These are phyloP conservation scores for Corythoichthys intestinalis DNA, from an alignment of 2,113 vertebrate species.

Conservation along the genomic window DNA sequence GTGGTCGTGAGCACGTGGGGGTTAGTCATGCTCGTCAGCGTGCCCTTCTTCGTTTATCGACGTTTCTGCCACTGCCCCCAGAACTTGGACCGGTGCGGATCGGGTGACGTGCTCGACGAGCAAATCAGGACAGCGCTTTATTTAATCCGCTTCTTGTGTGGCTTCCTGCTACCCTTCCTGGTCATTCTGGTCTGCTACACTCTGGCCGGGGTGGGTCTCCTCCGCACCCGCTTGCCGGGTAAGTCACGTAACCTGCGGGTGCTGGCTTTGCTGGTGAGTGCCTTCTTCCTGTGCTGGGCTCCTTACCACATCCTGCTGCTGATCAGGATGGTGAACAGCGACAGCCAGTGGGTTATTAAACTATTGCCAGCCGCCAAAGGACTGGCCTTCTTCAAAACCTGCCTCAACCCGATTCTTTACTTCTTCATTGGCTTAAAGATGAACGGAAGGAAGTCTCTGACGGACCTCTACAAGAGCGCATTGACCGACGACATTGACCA, in stretches of 20 bases:
- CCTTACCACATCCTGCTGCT: slow-evolving; percentile 74
- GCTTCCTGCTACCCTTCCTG: slow-evolving; percentile 72
- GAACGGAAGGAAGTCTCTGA: slow-evolving; percentile 46
- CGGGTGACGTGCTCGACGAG: slow-evolving; percentile 37
- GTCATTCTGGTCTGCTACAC: slow-evolving; percentile 69
- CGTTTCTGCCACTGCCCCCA: slow-evolving; percentile 39
- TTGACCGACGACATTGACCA: slow-evolving; percentile 47
- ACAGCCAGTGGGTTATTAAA: slow-evolving; percentile 45
- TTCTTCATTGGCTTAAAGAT: slow-evolving; percentile 72
- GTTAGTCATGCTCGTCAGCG: slow-evolving; percentile 43
- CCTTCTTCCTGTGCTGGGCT: slow-evolving; percentile 77
- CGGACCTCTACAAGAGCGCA: slow-evolving; percentile 49
- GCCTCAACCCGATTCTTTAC: slow-evolving; percentile 75
- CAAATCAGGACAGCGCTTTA: slow-evolving; percentile 29
- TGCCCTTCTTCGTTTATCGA: slow-evolving; percentile 60
- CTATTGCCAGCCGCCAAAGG: slow-evolving; percentile 56
- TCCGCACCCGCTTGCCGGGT: slow-evolving; percentile 46
- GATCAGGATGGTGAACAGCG: slow-evolving; percentile 61
- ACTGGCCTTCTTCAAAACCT: slow-evolving; percentile 74
- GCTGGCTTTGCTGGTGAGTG: slow-evolving; percentile 54
- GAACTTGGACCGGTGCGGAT: slow-evolving; percentile 63
- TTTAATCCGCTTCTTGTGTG: slow-evolving; percentile 68
- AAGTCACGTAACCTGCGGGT: slow-evolving; percentile 67
- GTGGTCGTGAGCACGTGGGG: slow-evolving; percentile 59
- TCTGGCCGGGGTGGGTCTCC: slow-evolving; percentile 55